Percentiles rank a stretch among this genome's conserved stretches.
phyloP scores from a whole-genome alignment of 2,888 invertebrate species.

The Xestia rhomboidea region DNA sequence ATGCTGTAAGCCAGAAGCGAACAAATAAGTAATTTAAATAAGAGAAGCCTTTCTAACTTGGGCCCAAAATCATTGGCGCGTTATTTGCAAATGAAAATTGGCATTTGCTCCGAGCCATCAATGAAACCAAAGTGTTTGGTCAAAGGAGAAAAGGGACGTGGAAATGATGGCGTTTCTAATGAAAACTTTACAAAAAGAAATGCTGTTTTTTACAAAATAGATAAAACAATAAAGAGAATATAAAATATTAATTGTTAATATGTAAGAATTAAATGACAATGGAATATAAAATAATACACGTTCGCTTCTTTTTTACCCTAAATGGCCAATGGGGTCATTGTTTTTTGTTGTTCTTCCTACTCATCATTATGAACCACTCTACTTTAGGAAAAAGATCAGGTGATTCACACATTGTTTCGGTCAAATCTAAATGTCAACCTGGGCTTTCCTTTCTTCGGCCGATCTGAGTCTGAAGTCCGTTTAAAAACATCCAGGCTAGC shows the following conservation, averaged over 20 bases:
- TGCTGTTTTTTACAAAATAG: not conserved
- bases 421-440: not conserved
- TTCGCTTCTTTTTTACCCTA: not conserved
- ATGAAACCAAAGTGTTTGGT: constrained; percentile 25
- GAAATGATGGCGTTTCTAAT: not conserved
- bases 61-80: constrained; percentile 27
- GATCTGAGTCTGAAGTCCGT: not conserved
- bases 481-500: not conserved
- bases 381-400: not conserved
- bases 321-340: not conserved
- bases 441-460: not conserved
- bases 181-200: not conserved
- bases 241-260: not conserved
- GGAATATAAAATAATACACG: not conserved
- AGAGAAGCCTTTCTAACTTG: constrained; percentile 20
- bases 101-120: constrained; percentile 30
- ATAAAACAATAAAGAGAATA: not conserved
- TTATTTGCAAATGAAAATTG: constrained; percentile 53
- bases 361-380: not conserved
- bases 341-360: too few relatives aligned
- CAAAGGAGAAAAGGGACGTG: not conserved
- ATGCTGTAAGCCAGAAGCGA: constrained; percentile 11
- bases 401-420: not conserved
- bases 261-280: not conserved
- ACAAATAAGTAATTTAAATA: constrained; percentile 55